Evolutionary conservation across 2,113 vertebrate genomes (phyloP), one percentile per base, ranked within the genome.

Genomic region (Ciconia stormi): DNA sequence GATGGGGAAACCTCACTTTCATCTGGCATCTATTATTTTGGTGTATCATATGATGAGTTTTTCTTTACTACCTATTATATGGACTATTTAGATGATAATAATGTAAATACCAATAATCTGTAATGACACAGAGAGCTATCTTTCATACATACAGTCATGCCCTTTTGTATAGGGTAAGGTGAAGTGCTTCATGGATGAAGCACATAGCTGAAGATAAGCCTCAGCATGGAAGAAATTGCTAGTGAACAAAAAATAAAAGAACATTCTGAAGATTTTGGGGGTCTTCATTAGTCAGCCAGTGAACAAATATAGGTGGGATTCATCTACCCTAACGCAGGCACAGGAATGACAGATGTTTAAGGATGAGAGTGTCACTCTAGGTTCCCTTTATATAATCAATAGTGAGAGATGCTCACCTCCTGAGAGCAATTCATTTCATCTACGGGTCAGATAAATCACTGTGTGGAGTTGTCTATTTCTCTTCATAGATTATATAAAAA

Each of bases 11-110:
- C 52, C 40, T 90, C 82, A 58, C 44, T 96, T 95, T 93, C 73
- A 94, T 94, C 73, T 95, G 89, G 40, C 36, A 87, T 82, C 25
- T 65, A 96, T 94, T 82, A 93, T 67, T 89, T 89, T 82, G n/a
- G n/a, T 71, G 42, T 52, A 69, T 19, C 11, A 34, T 76, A 80
- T 20, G 38, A 92, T 30, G 12, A 34, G 20, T 36, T 88, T 86
- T 81, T 58, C 53, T 80, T 89, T 83, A 46, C 50, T 81, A 26
- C 11, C 63, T 83, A 22, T 52, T 76, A 25, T 16, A 56, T 29
- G 36, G 42, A 59, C 50, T 85, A 34, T 65, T 93, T n/a, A 71
- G 86, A 84, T 69, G 9, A 29, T 27, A 82, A 78, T 47, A 81
- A 67, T n/a, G 11, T 59, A 72, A 93, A 91, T 84, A 34, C 3